phyloP scores from a whole-genome alignment of 2,888 invertebrate genomes.

The Sphecodes monilicornis region DNA sequence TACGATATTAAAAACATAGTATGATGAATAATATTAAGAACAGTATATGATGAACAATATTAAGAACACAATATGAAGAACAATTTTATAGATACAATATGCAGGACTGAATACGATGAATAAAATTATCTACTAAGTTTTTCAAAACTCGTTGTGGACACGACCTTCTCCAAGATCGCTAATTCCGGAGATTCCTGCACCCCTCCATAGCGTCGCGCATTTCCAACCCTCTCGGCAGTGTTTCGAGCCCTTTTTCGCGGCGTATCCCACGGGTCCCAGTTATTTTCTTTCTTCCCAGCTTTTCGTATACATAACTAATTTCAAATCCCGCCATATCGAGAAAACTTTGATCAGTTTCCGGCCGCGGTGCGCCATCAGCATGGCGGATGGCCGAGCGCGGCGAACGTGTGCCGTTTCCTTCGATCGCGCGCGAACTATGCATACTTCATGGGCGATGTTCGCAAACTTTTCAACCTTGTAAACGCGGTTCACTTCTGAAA shows the following conservation, averaged over 20 bases:
- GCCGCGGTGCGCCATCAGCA: conserved; percentile 32
- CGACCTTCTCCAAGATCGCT: too few relatives aligned
- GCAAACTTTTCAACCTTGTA: conserved; percentile 56
- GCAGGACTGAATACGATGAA: too few relatives aligned
- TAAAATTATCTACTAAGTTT: too few relatives aligned
- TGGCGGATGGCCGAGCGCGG: conserved; percentile 40
- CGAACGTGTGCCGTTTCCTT: conserved; percentile 35
- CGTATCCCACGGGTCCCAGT: conserved; percentile 23
- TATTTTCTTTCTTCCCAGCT: conserved; percentile 51
- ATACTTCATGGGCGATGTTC: conserved; percentile 71
- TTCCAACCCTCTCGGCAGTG: background rate
- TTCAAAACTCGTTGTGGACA: too few relatives aligned
- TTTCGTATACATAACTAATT: conserved; percentile 80
- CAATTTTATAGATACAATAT: background rate
- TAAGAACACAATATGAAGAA: background rate
- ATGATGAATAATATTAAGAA: too few relatives aligned
- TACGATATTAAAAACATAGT: too few relatives aligned
- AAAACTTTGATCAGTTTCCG: conserved; percentile 80
- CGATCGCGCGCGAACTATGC: conserved; percentile 67
- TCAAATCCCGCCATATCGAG: conserved; percentile 79
- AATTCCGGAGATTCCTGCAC: background rate
- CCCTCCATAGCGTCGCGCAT: background rate
- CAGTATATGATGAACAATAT: too few relatives aligned
- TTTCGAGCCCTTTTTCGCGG: background rate
- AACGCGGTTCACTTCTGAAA: conserved; percentile 41